Conservation (phyloP, 1,140 invertebrate species). For the Drosophila pruinosa region DNA sequence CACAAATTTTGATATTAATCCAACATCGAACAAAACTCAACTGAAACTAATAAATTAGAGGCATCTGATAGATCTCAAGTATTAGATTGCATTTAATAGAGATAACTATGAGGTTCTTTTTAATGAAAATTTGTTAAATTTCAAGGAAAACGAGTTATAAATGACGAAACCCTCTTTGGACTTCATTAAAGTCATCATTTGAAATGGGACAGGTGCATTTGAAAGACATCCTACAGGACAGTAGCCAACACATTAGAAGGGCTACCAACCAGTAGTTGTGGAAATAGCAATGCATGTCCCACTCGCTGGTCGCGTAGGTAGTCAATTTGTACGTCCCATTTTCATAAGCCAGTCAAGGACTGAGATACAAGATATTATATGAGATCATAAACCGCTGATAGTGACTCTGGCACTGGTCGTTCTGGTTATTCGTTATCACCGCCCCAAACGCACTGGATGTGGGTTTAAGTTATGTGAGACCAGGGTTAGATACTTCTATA, state of each 20-base stretch:
- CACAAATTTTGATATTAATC: no score
- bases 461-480: slow-evolving; percentile 21
- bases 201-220: slow-evolving; percentile 8
- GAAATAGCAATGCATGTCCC: slow-evolving; percentile 5
- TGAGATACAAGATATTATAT: slow-evolving; percentile 11
- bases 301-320: slow-evolving; percentile 26
- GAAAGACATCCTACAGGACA: slow-evolving; percentile 8
- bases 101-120: not conserved
- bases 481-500: not conserved
- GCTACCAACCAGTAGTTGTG: slow-evolving; percentile 51
- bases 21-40: no score
- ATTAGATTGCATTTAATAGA: not conserved
- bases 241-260: slow-evolving; percentile 41
- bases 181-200: slow-evolving; percentile 50
- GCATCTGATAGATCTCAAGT: not conserved
- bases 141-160: slow-evolving; percentile 11
- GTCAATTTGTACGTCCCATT: slow-evolving; percentile 57
- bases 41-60: not conserved
- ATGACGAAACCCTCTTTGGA: slow-evolving; percentile 11
- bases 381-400: slow-evolving; percentile 71
- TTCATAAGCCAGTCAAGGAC: slow-evolving; percentile 19
- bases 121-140: slow-evolving; percentile 24
- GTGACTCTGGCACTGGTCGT: not conserved
- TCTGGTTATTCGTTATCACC: slow-evolving; percentile 6
- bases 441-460: slow-evolving; percentile 6